Evolutionary conservation across 1,140 invertebrate species (phyloP), one percentile per base, ranked within the genome.

Genomic region (Palaemon carinicauda): DNA sequence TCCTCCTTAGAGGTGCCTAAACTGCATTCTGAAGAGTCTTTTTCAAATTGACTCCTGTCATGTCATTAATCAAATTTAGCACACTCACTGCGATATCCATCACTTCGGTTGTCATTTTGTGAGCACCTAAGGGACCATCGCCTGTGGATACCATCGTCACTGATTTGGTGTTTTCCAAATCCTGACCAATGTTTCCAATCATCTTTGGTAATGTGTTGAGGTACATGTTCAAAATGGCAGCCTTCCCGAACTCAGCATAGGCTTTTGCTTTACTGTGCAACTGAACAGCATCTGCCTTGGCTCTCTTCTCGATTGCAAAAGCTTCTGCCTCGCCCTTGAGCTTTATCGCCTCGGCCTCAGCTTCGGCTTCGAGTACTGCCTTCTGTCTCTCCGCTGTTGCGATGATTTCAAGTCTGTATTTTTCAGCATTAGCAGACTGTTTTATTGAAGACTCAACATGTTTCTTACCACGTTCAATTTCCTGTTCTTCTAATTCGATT

Each of bases 161-260:
- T 92, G 97, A 98, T 91, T 96, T 98, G 3, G 96, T 94, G 91
- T 98, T 96, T 5, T 96, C 96, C 77, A 99, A 91, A 21, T 97
- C 97, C 54, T 96, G 97, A 51, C 97, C 96, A 71, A 99, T 96
- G 92, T 98, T 97, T 53, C 97, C 97, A 41, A 97, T 97, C 90
- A 98, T 93, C 97, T 97, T 98, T 52, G 98, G 98, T 90, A 99
- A 92, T 24, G 96, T 96, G 83, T 98, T 96, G 31, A 99, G 93
- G 90, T 98, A 95, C 98, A 99, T 98, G 90, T 99, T 97, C 65
- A 98, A 95, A 95, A 98, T 97, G 50, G 98, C 98, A 74, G 98
- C 98, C 89, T 96, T 96, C 88, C 97, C 96, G 91, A 98, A 99
- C 90, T 98, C 96, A 90, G 96, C 97, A 94, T 95, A 99, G 29